A percentile compares a stretch with the other conserved stretches of the same genome.
phyloP scores from a whole-genome alignment of 2,888 invertebrate species.

The Cenopis cana region DNA sequence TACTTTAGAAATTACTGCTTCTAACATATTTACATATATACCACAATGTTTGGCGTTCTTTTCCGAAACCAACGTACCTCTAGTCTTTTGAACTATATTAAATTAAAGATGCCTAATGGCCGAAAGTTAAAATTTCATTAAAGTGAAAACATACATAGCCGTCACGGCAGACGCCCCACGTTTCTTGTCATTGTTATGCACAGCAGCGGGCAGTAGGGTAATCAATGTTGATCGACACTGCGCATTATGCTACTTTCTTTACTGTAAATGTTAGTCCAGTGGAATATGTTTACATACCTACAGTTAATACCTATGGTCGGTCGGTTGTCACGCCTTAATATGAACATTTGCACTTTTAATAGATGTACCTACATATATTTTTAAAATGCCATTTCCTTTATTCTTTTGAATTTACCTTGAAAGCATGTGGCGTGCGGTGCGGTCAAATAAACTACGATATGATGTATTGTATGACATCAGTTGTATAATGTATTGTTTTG shows the following conservation, averaged over 20 bases:
- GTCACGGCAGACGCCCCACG: constrained; percentile 37
- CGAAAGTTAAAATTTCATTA: constrained; percentile 18
- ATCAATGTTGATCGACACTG: constrained; percentile 33
- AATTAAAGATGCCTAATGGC: background rate
- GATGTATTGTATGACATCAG: too few relatives aligned
- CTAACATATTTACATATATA: too few relatives aligned
- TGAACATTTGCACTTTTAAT: background rate
- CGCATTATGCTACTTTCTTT: constrained; percentile 31
- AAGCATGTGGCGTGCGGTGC: background rate
- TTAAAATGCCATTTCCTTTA: background rate
- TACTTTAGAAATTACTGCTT: too few relatives aligned
- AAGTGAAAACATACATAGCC: constrained; percentile 35
- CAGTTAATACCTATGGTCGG: background rate
- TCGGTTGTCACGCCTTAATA: background rate
- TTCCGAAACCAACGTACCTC: too few relatives aligned
- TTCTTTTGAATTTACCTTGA: background rate
- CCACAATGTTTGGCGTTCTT: too few relatives aligned
- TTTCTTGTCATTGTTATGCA: constrained; percentile 39
- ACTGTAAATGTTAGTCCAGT: background rate
- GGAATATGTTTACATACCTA: background rate
- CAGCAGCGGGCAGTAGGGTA: constrained; percentile 33
- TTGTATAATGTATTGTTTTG: too few relatives aligned
- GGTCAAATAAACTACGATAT: too few relatives aligned
- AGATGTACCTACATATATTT: background rate
- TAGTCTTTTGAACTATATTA: too few relatives aligned